A percentile compares a stretch with the other conserved stretches of the same genome.
phyloP scores from a whole-genome alignment of 2,113 vertebrate genomes.

The Heptranchias perlo region DNA sequence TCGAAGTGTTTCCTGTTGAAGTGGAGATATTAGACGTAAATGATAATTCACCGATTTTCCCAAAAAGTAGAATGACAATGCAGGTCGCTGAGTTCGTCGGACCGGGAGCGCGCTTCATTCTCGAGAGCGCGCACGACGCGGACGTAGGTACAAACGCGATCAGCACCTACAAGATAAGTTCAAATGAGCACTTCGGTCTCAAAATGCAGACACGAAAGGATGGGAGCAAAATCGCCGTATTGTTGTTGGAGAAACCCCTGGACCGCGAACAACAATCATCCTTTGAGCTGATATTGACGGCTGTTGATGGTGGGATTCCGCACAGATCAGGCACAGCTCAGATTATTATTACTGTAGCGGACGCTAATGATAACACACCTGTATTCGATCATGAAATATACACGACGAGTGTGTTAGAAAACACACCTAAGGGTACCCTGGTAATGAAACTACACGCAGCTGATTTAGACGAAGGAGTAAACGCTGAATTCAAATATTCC shows the following conservation, averaged over 20 bases:
- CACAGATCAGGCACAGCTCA: conserved; percentile 52
- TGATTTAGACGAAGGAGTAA: conserved; percentile 53
- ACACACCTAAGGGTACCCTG: conserved; percentile 45
- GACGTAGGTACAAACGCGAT: conserved; percentile 59
- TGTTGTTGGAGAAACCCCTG: conserved; percentile 49
- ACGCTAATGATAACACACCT: conserved; percentile 58
- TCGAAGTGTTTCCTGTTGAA: conserved; percentile 63
- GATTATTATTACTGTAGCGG: conserved; percentile 53
- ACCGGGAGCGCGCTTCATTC: conserved; percentile 52
- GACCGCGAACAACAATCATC: conserved; percentile 52
- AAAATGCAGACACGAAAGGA: conserved; percentile 11
- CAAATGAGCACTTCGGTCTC: conserved; percentile 46
- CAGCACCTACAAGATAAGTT: conserved; percentile 55
- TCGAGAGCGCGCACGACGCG: conserved; percentile 56
- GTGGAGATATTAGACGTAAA: conserved; percentile 67
- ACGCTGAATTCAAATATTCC: conserved; percentile 44
- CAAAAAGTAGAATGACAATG: conserved; percentile 43
- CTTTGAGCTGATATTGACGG: conserved; percentile 49
- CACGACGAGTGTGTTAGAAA: conserved; percentile 51
- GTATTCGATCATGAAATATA: conserved; percentile 56
- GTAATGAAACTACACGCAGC: conserved; percentile 49
- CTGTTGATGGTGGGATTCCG: conserved; percentile 57
- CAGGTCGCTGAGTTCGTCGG: conserved; percentile 52
- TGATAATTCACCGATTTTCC: conserved; percentile 66
- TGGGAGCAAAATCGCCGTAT: conserved; percentile 46